Conservation (phyloP, 2,888 invertebrate genomes). For the Epirrhoe alternata region DNA sequence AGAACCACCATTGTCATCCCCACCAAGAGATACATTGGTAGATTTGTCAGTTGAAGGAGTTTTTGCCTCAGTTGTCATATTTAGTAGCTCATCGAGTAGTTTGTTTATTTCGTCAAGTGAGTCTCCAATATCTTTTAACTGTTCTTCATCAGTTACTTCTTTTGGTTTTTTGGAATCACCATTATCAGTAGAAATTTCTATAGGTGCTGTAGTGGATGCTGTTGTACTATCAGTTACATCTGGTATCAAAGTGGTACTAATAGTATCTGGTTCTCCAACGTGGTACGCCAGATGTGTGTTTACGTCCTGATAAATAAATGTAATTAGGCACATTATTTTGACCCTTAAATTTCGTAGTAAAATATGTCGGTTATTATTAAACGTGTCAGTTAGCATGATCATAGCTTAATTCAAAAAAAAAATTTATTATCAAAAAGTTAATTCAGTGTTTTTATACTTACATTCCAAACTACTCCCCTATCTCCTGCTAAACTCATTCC, state of each 20-base stretch:
- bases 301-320: slow-evolving; percentile 18
- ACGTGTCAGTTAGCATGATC: background rate
- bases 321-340: no score
- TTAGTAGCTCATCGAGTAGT: slow-evolving; percentile 14
- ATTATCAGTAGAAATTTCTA: background rate
- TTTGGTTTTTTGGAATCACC: background rate
- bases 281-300: slow-evolving; percentile 21
- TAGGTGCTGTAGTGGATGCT: background rate
- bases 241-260: slow-evolving; percentile 11
- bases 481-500: slow-evolving; percentile 33
- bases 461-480: slow-evolving; percentile 34
- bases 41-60: background rate
- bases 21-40: background rate
- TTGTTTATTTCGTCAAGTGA: slow-evolving; percentile 26
- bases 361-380: no score
- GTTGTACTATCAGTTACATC: slow-evolving; percentile 9
- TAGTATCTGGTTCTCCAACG: slow-evolving; percentile 25
- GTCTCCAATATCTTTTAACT: slow-evolving; percentile 23
- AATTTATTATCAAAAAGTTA: background rate
- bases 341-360: no score
- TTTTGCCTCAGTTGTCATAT: background rate
- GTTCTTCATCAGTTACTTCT: background rate
- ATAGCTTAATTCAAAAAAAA: background rate
- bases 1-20: background rate
- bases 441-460: slow-evolving; percentile 10